Evolutionary conservation across 2,113 vertebrate genomes (phyloP).

Genomic region (Octodon degus): DNA sequence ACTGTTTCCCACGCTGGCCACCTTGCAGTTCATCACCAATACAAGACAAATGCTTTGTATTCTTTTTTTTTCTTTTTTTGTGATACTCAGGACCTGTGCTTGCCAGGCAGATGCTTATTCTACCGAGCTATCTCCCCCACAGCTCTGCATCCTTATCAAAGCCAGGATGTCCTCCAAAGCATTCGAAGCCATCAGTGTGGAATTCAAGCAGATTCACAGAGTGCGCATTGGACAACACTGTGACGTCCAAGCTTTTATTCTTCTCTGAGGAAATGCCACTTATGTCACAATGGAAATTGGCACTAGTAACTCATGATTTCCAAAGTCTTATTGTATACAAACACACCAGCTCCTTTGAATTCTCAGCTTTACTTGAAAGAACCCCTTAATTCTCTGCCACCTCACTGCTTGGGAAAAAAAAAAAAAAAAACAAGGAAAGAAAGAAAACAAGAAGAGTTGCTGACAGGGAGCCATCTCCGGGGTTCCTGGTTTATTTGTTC

Average conservation of each 20-base stretch:
- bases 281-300: neutral
- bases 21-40: neutral
- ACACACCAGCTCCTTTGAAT: neutral
- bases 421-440: neutral
- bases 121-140: no score
- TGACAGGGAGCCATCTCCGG: neutral
- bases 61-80: neutral
- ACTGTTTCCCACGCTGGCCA: neutral
- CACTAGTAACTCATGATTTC: neutral
- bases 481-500: neutral
- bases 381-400: neutral
- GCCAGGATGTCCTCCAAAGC: neutral
- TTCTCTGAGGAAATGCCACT: slow-evolving; percentile 23
- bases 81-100: no score
- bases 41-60: neutral
- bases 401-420: neutral
- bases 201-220: slow-evolving; percentile 11
- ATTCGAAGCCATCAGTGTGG: neutral
- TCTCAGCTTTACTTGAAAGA: neutral
- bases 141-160: neutral
- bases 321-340: neutral
- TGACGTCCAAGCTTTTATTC: neutral
- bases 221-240: neutral
- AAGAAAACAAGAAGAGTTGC: neutral
- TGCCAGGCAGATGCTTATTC: no score